A percentile compares a stretch with the other conserved stretches of the same genome.
Conservation (phyloP, 2,113 vertebrate species). For the Neolamprologus longior region DNA sequence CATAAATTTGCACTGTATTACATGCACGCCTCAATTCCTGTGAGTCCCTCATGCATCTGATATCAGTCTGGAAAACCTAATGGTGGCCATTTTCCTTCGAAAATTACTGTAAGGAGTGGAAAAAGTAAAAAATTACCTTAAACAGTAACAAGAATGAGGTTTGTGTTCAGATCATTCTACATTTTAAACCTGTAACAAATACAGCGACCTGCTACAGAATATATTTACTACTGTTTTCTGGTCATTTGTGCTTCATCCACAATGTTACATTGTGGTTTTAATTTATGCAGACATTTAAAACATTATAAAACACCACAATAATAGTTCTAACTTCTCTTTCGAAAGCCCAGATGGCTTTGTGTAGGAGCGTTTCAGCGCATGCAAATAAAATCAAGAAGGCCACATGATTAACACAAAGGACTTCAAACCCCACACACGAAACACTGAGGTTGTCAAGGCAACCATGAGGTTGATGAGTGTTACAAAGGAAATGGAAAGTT, state of each 20-base stretch:
- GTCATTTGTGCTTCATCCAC: background rate
- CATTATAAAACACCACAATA: background rate
- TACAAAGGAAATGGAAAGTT: background rate
- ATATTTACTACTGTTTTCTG: background rate
- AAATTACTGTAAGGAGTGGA: background rate
- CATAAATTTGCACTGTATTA: background rate
- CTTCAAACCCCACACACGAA: background rate
- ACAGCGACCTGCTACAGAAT: background rate
- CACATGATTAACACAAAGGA: background rate
- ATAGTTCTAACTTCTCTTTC: background rate
- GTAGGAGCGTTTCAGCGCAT: background rate
- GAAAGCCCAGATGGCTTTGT: background rate
- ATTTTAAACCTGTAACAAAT: background rate
- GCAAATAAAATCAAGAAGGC: background rate
- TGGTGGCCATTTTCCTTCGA: background rate
- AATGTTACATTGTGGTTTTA: background rate
- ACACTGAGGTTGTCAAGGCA: background rate
- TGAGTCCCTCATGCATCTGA: background rate
- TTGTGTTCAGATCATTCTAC: background rate
- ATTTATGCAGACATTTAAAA: background rate
- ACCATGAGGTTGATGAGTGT: background rate
- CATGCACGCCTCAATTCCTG: background rate
- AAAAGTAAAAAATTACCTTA: background rate
- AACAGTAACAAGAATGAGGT: background rate
- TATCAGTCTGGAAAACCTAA: background rate